Conservation (phyloP, 2,113 vertebrate species). For the Columbina picui region DNA sequence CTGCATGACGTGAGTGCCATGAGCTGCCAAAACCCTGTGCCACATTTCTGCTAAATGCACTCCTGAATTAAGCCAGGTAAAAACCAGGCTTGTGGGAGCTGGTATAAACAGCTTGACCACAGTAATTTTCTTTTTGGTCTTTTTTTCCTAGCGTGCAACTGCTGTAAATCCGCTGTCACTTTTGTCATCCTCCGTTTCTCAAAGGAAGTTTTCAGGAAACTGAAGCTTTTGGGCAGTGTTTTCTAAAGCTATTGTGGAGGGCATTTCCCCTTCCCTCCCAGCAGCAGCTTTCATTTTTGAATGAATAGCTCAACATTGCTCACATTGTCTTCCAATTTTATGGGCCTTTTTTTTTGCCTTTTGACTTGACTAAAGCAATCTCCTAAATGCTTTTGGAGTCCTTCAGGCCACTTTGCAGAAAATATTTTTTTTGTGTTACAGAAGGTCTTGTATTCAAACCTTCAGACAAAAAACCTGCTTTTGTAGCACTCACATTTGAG, state of each 20-base stretch:
- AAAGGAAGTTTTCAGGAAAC: background rate
- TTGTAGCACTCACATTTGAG: background rate
- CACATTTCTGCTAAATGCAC: background rate
- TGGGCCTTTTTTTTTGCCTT: background rate
- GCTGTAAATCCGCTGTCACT: background rate
- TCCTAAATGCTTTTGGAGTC: background rate
- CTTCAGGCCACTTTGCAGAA: background rate
- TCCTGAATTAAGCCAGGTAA: background rate
- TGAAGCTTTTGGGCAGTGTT: background rate
- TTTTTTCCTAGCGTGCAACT: background rate
- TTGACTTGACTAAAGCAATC: background rate
- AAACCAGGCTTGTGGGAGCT: background rate
- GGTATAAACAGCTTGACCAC: accelerated
- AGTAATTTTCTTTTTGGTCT: background rate
- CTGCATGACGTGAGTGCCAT: accelerated
- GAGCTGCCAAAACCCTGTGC: background rate
- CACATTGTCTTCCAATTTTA: background rate
- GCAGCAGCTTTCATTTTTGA: slow-evolving; percentile 22
- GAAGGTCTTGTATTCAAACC: background rate
- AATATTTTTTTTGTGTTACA: background rate
- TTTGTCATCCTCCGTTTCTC: background rate
- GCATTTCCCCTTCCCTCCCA: background rate
- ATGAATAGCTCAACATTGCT: slow-evolving; percentile 43
- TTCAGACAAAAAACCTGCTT: background rate
- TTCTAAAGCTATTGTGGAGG: slow-evolving; percentile 11